Evolutionary conservation across 2,888 invertebrate genomes (phyloP), one percentile per base, ranked within the genome.

Genomic region (Ophion ellenae): DNA sequence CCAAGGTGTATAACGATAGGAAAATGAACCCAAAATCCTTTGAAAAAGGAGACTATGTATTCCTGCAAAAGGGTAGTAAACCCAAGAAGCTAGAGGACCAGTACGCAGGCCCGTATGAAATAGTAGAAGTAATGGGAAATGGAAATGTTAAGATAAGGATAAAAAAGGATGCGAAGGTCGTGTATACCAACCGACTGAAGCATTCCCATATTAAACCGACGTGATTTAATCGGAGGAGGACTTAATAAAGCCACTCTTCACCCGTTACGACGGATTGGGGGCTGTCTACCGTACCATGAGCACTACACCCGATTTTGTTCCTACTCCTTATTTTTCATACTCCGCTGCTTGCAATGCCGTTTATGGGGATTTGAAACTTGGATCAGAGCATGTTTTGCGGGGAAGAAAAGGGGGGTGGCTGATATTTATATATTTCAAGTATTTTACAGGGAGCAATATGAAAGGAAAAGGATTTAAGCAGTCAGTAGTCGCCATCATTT

Each of bases 1-100:
- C 84, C 0, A 83, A 86, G 61, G 53, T 28, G 1, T 75, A 83
- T 10, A 86, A 86, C 10, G 87, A 88, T 32, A 59, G 74, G 10
- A n/a, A 61, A 3, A 47, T 75, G 9, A 77, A 78, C 11, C 63
- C 61, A 1, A 59, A 53, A 17, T 14, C 20, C 11, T 84, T 86
- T 11, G 32, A 71, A 11, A 45, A 53, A 2, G 86, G 84, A 2
- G 84, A 85, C n/a, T n/a, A 71, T 14, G 84, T 86, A 17, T 84
- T 63, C 32, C 24, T 83, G 6, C 17, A 83, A 57, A 84, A 79
- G 10, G 86, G 86, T 45, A 70, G 69, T 6, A 76, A 77, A 7
- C 69, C 70, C 2, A 83, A 83, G 0, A 88, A 87, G 36, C 75
- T 84, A 0, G 79, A 63, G 2, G 82, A 76, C 4, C 73, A 86